A percentile compares a stretch with the other conserved stretches of the same genome.
phyloP scores from a whole-genome alignment of 92 coral and sea anemone species.

The Phymanthus crucifer region DNA sequence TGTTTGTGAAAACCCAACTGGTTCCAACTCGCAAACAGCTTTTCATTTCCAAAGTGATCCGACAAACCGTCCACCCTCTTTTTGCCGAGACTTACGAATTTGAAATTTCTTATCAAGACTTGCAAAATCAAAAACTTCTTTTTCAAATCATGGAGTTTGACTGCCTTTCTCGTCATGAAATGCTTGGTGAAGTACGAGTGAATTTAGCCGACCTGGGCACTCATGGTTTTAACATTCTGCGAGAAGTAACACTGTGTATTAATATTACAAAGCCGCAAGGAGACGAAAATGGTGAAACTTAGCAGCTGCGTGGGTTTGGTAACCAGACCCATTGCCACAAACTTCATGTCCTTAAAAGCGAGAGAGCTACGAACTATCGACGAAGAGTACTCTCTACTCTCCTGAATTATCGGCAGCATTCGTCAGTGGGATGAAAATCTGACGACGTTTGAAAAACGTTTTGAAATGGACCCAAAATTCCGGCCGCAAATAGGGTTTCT shows the following conservation, averaged over 20 bases:
- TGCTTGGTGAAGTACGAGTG: conserved; percentile 81
- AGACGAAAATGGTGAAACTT: conserved; percentile 29
- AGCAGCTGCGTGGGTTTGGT: too few relatives aligned
- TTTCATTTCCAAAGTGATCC: conserved; percentile 77
- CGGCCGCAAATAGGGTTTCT: too few relatives aligned
- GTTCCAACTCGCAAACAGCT: conserved; percentile 83
- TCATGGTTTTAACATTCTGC: conserved; percentile 79
- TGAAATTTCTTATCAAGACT: conserved; percentile 78
- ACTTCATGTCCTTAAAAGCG: too few relatives aligned
- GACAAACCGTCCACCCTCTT: conserved; percentile 78
- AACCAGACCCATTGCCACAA: too few relatives aligned
- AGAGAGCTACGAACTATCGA: too few relatives aligned
- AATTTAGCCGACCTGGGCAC: conserved; percentile 81
- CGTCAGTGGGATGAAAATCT: too few relatives aligned
- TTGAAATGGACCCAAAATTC: too few relatives aligned
- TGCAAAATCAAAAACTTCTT: conserved; percentile 74
- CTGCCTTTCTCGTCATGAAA: conserved; percentile 77
- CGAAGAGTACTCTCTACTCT: too few relatives aligned
- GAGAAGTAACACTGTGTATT: conserved; percentile 87
- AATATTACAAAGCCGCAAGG: conserved; percentile 65
- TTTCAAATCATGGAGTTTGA: conserved; percentile 84
- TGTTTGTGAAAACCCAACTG: conserved; percentile 84
- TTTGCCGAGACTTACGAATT: conserved; percentile 85
- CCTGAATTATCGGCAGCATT: too few relatives aligned
- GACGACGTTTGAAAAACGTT: too few relatives aligned